These are phyloP conservation scores for Pituophis catenifer DNA, from an alignment of 2,113 vertebrate genomes.

Conservation along the genomic window DNA sequence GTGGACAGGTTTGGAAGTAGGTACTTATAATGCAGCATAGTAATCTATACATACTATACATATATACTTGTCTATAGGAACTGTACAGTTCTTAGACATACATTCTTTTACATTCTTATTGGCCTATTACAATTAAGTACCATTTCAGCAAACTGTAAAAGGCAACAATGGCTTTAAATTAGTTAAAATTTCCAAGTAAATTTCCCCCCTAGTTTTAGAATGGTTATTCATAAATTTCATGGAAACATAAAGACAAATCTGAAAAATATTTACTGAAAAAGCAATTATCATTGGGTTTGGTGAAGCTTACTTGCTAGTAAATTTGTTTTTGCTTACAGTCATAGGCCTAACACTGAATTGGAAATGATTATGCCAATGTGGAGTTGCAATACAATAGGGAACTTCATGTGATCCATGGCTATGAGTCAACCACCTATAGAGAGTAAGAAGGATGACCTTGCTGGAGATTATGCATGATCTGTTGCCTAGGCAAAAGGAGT, in stretches of 20 bases:
- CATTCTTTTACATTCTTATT: not conserved
- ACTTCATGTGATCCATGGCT: not conserved
- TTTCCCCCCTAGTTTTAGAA: not conserved
- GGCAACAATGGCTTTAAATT: conserved; percentile 1
- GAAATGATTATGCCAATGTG: not conserved
- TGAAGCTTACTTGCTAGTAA: not conserved
- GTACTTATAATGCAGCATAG: not conserved
- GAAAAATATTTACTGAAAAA: not conserved
- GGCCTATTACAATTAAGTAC: not conserved
- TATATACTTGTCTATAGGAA: not conserved
- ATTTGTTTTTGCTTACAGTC: not conserved
- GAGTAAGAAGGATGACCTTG: not conserved
- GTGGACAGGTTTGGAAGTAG: not conserved
- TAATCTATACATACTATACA: not conserved
- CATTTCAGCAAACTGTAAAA: not conserved
- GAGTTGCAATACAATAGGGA: not conserved
- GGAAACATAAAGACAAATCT: not conserved
- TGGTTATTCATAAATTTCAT: not conserved
- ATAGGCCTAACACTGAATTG: not conserved
- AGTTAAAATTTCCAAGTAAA: not conserved
- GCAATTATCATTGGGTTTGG: not conserved
- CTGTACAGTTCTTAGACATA: not conserved
- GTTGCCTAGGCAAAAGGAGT: not conserved
- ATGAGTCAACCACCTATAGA: not conserved
- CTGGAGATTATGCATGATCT: not conserved